A percentile compares a stretch with the other conserved stretches of the same genome.
phyloP scores from a whole-genome alignment of 2,888 invertebrate genomes.

The Epiblema foenella region DNA sequence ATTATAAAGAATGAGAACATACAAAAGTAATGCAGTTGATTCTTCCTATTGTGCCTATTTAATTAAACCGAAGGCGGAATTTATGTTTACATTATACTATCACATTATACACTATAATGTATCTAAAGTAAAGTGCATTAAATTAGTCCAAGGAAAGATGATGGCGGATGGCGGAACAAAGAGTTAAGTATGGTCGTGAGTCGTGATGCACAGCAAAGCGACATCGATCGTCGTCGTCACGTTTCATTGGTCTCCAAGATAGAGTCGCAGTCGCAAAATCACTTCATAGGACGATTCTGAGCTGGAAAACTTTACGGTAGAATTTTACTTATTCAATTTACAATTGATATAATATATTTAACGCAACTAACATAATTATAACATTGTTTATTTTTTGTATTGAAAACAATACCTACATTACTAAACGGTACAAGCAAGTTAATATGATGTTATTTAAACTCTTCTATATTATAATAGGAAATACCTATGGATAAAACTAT shows the following conservation, averaged over 20 bases:
- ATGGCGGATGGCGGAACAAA: background rate
- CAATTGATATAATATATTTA: background rate
- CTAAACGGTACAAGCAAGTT: no score
- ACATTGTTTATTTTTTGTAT: no score
- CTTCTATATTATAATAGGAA: no score
- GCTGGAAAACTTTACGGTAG: background rate
- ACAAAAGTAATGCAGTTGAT: no score
- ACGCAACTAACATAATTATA: background rate
- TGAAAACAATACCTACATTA: no score
- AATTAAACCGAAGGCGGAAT: no score
- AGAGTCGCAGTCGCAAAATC: background rate
- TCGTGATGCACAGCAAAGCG: background rate
- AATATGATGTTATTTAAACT: no score
- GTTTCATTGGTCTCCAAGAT: background rate
- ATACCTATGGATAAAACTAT: no score
- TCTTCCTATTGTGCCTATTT: no score
- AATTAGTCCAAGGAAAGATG: background rate
- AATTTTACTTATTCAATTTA: background rate
- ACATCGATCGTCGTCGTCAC: conserved; percentile 2
- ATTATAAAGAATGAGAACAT: no score
- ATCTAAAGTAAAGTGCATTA: background rate
- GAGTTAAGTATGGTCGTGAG: conserved; percentile 3
- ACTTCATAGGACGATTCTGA: background rate
- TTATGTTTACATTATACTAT: no score
- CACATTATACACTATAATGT: no score